Evolutionary conservation across 2,797 vertebrate species (phyloP).

Genomic region (Selene dorsalis): DNA sequence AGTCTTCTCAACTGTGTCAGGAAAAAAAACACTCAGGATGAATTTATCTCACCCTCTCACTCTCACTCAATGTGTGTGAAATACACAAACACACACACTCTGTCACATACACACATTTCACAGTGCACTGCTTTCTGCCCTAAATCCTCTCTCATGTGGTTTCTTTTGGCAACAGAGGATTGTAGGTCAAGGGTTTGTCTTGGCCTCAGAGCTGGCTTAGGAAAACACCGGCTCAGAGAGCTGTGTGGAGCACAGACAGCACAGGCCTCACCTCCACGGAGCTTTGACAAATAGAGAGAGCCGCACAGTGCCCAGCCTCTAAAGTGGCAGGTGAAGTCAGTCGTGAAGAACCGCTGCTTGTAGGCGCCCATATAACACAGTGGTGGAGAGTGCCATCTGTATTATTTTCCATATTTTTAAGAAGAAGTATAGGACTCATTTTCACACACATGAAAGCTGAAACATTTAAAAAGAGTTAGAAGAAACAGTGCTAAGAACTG

Average conservation of each 20-base stretch:
- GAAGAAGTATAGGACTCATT: slow-evolving; percentile 6
- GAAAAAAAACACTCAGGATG: slow-evolving; percentile 28
- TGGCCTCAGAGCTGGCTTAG: slow-evolving; percentile 49
- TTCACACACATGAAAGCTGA: not conserved
- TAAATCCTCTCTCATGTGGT: slow-evolving; percentile 50
- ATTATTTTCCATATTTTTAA: not conserved
- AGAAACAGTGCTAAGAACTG: not conserved
- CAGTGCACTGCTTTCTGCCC: slow-evolving; percentile 54
- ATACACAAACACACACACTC: slow-evolving; percentile 27
- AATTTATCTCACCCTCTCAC: slow-evolving; percentile 31
- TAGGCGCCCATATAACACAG: slow-evolving; percentile 16
- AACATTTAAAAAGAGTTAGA: not conserved
- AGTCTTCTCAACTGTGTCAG: slow-evolving; percentile 46
- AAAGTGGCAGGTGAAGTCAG: slow-evolving; percentile 50
- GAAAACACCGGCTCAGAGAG: slow-evolving; percentile 39
- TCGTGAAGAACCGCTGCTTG: slow-evolving; percentile 36
- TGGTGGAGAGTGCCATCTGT: not conserved
- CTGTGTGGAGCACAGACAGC: slow-evolving; percentile 25
- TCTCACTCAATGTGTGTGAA: slow-evolving; percentile 31
- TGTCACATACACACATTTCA: slow-evolving; percentile 49
- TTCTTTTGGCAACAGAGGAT: slow-evolving; percentile 61
- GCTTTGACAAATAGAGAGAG: slow-evolving; percentile 47
- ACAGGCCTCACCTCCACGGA: slow-evolving; percentile 48
- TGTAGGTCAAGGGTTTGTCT: slow-evolving; percentile 64
- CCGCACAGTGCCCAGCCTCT: slow-evolving; percentile 13